phyloP scores from a whole-genome alignment of 2,888 invertebrate species.

The Furcula furcula region DNA sequence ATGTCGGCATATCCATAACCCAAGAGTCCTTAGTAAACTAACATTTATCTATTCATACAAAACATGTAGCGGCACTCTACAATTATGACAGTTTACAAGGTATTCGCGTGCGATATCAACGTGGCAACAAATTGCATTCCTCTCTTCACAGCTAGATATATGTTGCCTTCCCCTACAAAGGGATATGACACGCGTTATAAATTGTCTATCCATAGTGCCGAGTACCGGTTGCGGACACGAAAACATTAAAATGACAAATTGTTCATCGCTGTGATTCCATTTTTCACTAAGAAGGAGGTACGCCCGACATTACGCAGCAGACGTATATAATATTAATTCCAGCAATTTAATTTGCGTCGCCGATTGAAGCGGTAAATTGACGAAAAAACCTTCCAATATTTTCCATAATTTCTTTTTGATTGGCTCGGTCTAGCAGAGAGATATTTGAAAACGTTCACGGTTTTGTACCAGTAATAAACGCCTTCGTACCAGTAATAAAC shows the following conservation, averaged over 20 bases:
- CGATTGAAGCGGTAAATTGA: constrained; percentile 40
- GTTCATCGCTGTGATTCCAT: constrained; percentile 63
- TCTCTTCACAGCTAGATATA: constrained; percentile 43
- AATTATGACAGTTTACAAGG: constrained; percentile 36
- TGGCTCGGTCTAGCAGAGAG: constrained; percentile 18
- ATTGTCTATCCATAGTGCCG: constrained; percentile 56
- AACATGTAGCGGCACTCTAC: constrained; percentile 16
- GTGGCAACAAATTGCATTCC: constrained; percentile 54
- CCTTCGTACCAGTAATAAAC: constrained; percentile 17
- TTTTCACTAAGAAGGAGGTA: constrained; percentile 61
- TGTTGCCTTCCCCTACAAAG: constrained; percentile 46
- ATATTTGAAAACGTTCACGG: constrained; percentile 26
- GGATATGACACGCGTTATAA: constrained; percentile 57
- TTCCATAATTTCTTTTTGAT: constrained; percentile 38
- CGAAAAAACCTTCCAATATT: constrained; percentile 37
- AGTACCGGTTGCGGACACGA: constrained; percentile 51
- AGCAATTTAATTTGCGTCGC: constrained; percentile 45
- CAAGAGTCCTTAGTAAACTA: too few species aligned
- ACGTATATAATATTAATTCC: constrained; percentile 49
- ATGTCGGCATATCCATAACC: too few species aligned
- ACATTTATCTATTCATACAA: too few species aligned
- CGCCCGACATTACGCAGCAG: constrained; percentile 33
- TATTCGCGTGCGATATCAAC: constrained; percentile 32
- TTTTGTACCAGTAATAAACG: constrained; percentile 14
- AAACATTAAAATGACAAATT: constrained; percentile 74